Conservation (phyloP, 2,797 vertebrate species). For the Cossypha dichroa region DNA sequence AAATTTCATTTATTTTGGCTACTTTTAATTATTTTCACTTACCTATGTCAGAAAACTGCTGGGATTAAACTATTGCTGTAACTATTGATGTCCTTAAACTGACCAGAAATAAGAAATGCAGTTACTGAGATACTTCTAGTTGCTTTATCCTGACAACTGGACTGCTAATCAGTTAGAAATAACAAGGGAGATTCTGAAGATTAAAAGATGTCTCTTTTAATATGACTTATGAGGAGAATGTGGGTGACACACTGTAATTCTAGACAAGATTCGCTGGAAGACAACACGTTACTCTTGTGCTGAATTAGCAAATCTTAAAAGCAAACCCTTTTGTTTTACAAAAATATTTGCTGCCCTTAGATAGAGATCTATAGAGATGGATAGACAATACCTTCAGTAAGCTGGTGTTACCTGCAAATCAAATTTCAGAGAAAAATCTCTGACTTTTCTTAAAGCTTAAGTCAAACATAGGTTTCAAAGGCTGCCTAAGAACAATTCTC, state of each 20-base stretch:
- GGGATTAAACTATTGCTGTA: background rate
- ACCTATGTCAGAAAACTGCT: background rate
- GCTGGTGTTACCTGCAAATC: background rate
- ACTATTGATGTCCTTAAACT: background rate
- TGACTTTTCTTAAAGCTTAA: background rate
- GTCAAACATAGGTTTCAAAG: background rate
- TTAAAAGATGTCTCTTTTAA: background rate
- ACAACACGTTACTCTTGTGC: background rate
- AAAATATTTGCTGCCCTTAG: background rate
- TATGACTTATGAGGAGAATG: rapidly evolving
- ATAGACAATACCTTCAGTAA: background rate
- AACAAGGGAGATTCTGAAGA: background rate
- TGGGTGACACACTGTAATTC: background rate
- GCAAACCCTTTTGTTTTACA: background rate
- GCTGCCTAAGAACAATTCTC: background rate
- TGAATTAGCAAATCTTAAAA: background rate
- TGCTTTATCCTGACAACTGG: background rate
- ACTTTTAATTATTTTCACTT: background rate
- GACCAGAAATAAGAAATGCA: background rate
- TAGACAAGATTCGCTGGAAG: background rate
- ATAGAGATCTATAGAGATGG: background rate
- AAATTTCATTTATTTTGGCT: background rate
- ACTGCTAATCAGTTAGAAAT: background rate
- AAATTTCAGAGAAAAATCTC: background rate
- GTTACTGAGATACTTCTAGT: background rate